phyloP scores from a whole-genome alignment of 2,113 vertebrate species.

The Prietella phreatophila region DNA sequence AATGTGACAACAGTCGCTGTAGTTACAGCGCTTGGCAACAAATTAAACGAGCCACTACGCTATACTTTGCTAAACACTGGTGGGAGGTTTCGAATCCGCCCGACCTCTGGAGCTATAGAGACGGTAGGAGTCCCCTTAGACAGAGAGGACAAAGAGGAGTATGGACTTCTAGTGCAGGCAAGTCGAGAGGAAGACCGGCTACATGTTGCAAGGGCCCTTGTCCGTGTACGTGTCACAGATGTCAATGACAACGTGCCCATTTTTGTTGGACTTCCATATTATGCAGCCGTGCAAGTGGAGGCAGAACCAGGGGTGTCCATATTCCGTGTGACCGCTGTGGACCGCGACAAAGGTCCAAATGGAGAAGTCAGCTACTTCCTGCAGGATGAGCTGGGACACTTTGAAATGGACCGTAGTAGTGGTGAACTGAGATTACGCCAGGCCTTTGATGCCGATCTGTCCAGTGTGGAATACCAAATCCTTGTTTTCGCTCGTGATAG shows the following conservation, averaged over 20 bases:
- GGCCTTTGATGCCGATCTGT: slow-evolving; percentile 90
- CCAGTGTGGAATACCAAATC: slow-evolving; percentile 89
- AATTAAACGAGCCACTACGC: slow-evolving; percentile 90
- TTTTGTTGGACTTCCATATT: slow-evolving; percentile 94
- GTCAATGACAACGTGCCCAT: slow-evolving; percentile 91
- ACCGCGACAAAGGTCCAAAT: slow-evolving; percentile 89
- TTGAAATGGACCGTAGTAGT: slow-evolving; percentile 84
- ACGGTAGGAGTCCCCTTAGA: slow-evolving; percentile 90
- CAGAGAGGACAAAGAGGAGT: slow-evolving; percentile 88
- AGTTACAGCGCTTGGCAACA: slow-evolving; percentile 90
- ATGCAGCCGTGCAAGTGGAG: slow-evolving; percentile 93
- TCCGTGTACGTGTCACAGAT: slow-evolving; percentile 88
- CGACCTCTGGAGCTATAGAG: slow-evolving; percentile 92
- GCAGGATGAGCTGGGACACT: slow-evolving; percentile 88
- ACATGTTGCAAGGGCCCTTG: slow-evolving; percentile 87
- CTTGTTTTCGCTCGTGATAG: slow-evolving; percentile 86
- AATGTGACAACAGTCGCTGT: slow-evolving; percentile 89
- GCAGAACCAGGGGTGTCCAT: slow-evolving; percentile 87
- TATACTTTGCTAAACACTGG: slow-evolving; percentile 91
- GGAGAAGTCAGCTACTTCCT: slow-evolving; percentile 89
- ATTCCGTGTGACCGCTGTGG: slow-evolving; percentile 86
- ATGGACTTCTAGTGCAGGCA: slow-evolving; percentile 92
- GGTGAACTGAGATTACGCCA: slow-evolving; percentile 84
- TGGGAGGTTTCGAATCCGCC: slow-evolving; percentile 86
- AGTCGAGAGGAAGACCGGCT: slow-evolving; percentile 86